Evolutionary conservation across 1,140 invertebrate species (phyloP).

Genomic region (Arctopsyche grandis): DNA sequence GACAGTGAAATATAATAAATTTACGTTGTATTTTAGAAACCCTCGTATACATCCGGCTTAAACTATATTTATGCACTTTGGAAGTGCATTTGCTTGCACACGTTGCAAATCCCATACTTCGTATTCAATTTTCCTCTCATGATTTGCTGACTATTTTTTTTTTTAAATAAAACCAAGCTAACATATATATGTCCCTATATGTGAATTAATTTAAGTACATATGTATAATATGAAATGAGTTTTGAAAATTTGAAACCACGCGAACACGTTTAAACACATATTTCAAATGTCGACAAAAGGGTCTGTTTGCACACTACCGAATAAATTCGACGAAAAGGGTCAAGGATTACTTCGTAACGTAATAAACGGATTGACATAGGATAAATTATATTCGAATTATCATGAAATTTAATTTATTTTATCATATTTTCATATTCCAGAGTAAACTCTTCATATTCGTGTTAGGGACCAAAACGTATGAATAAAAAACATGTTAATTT

Average conservation of each 20-base stretch:
- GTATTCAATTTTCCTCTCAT: too few relatives aligned
- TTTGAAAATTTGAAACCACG: neutral
- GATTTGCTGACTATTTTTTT: too few relatives aligned
- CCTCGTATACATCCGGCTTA: slow-evolving; percentile 12
- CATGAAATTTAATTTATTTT: too few relatives aligned
- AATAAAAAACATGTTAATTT: too few relatives aligned
- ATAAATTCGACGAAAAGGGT: slow-evolving; percentile 27
- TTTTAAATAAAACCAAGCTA: too few relatives aligned
- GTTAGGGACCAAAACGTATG: too few relatives aligned
- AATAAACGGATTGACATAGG: slow-evolving; percentile 23
- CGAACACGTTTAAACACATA: neutral
- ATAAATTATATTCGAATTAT: slow-evolving; percentile 13
- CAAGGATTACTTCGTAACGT: neutral
- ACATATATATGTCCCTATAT: too few relatives aligned
- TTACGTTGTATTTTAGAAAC: slow-evolving; percentile 8
- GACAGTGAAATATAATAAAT: neutral
- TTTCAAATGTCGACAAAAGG: slow-evolving; percentile 1
- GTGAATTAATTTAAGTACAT: neutral
- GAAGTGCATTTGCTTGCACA: slow-evolving; percentile 27
- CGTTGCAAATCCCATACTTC: neutral
- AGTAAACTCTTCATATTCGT: too few relatives aligned
- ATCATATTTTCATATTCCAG: too few relatives aligned
- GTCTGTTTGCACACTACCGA: neutral
- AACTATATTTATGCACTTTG: slow-evolving; percentile 15
- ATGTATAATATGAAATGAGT: neutral